phyloP scores from a whole-genome alignment of 2,888 invertebrate species.

The Hypena proboscidalis region DNA sequence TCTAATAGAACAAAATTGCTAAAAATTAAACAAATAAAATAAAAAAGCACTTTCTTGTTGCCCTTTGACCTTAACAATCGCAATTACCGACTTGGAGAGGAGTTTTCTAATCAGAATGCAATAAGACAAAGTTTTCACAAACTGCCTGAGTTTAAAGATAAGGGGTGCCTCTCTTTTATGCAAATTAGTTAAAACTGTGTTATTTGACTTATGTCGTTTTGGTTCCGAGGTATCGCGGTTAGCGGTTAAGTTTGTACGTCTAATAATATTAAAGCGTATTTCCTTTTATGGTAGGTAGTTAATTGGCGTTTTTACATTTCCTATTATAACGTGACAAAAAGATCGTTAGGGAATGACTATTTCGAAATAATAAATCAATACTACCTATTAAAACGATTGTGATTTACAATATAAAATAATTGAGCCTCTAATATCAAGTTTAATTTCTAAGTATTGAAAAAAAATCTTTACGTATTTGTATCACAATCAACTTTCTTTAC shows the following conservation, averaged over 20 bases:
- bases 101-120: conserved; percentile 71
- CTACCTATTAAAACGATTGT: too few species aligned
- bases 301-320: too few species aligned
- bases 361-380: too few species aligned
- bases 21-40: conserved; percentile 28
- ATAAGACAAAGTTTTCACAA: conserved; percentile 80
- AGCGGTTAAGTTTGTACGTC: background rate
- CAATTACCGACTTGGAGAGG: conserved; percentile 52
- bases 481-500: too few species aligned
- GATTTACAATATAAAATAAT: too few species aligned
- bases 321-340: too few species aligned
- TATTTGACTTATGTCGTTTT: conserved; percentile 55
- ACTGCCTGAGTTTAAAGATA: conserved; percentile 76
- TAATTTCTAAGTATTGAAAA: too few species aligned
- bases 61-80: conserved; percentile 63
- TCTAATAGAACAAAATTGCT: conserved; percentile 6
- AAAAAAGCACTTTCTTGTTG: conserved; percentile 40
- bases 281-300: too few species aligned
- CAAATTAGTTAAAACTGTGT: conserved; percentile 66
- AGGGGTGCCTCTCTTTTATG: conserved; percentile 78
- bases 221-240: conserved; percentile 2
- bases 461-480: too few species aligned
- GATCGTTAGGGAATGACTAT: too few species aligned
- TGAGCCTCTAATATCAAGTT: too few species aligned
- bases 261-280: too few species aligned